These are phyloP conservation scores for Pandion haliaetus DNA, from an alignment of 2,113 vertebrate genomes.

Conservation along the genomic window DNA sequence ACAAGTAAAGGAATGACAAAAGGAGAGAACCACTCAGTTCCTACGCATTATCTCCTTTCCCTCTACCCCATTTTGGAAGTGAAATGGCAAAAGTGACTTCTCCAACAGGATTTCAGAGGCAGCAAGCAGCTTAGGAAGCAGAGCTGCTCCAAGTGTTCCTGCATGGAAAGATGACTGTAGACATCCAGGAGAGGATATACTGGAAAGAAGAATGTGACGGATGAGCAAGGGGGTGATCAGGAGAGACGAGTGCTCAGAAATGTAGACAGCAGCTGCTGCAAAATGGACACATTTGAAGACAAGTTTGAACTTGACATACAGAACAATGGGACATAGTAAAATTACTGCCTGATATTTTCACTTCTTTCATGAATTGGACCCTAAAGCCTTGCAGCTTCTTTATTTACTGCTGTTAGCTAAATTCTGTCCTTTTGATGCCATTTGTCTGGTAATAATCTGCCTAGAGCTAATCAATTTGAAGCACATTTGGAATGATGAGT, in stretches of 20 bases:
- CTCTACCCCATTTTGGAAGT: background rate
- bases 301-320: background rate
- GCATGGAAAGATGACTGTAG: background rate
- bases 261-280: background rate
- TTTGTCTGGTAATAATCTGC: background rate
- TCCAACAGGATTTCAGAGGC: background rate
- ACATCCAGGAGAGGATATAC: background rate
- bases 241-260: background rate
- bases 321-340: background rate
- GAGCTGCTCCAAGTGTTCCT: background rate
- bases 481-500: background rate
- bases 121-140: background rate
- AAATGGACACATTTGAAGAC: background rate
- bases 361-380: background rate
- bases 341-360: background rate
- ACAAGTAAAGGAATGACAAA: background rate
- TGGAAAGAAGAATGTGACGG: background rate
- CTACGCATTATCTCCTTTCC: background rate
- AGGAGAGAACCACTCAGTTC: background rate
- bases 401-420: background rate
- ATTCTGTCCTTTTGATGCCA: background rate
- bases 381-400: background rate
- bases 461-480: background rate
- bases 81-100: background rate
- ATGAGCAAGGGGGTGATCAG: background rate